Base-by-base conservation (phyloP, 2,113 vertebrate genomes). In the Origma solitaria region DNA sequence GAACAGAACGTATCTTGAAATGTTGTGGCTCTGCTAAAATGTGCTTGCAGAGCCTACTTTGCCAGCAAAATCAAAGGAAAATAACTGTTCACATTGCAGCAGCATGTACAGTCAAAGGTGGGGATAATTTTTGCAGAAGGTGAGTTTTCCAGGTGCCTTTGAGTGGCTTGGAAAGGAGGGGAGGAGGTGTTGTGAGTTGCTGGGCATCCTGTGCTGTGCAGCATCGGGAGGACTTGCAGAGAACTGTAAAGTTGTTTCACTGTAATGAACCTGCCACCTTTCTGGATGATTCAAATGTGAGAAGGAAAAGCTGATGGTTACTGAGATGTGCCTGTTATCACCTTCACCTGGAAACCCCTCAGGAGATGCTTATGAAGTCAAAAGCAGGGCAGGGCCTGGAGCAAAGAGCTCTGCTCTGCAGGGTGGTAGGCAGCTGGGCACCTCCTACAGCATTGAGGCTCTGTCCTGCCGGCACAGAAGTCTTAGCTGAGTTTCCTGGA, bases 371-470 rank as follows among this genome's bases (percentile, higher is more conserved):
- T 72, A 20, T 49, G 31, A 80, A 65, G n/a, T 51, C 38, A 62
- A 19, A 88, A 60, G n/a, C 49, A 14, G 10, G 9, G 19, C 65
- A 50, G 50, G 35, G 21, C 14, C 27, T 4, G 1, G 24, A 68
- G 33, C 7, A 2, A 24, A 45, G 44, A 86, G 28, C 33, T 57
- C 28, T 13, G 24, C 37, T 30, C 31, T 44, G 57, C 25, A 47
- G 27, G 13, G 15, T 7, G 2, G 3, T 1, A 0, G 33, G 42
- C 16, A 69, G 24, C 44, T 20, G 24, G 21, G 6, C 18, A 15
- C 7, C 9, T 88, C 19, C 3, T 0, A 1, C 33, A 22, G 72
- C 1, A 1, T 8, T 61, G 56, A n/a, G 15, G 9, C 35, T 82
- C 31, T 35, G 28, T 77, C 31, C n/a, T 53, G 57, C 35, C 51